Evolutionary conservation across 2,113 vertebrate species (phyloP), one percentile per base, ranked within the genome.

Genomic region (Chaetorhynchus papuensis): DNA sequence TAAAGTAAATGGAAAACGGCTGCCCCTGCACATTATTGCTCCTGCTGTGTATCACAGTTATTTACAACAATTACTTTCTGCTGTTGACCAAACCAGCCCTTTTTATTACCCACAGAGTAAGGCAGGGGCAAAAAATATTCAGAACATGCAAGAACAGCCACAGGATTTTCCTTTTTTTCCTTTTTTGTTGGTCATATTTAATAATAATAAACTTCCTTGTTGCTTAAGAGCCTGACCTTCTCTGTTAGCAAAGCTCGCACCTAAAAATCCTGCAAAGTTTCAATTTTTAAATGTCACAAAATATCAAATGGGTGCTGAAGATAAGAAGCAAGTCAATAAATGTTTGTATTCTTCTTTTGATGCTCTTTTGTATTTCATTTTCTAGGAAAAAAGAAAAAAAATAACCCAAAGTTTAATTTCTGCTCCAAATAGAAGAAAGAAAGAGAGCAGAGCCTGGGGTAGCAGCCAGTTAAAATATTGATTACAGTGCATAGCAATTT

Each of bases 251-350:
- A 83, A 93, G 94, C 90, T 95, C 18, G 5, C 61, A 80, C 82
- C 81, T 87, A 93, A 90, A 96, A 96, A 93, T 76, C 39, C 69
- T 94, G 85, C 91, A 89, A 97, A 95, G 90, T 97, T 96, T 89
- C 93, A 89, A 93, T 85, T 93, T 93, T 91, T 94, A 97, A 97
- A 97, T 97, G 94, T 97, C 97, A 97, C 41, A 95, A 97, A 97
- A 97, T 98, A 97, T 93, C 91, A 97, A 87, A 77, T 95, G 57
- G 92, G 82, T 93, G 95, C 92, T 63, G 81, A 90, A 96, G 81
- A 97, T 74, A 90, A 97, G 80, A 82, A 95, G 65, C 41, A n/a
- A 97, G 70, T 96, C 91, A 97, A 94, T 97, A 93, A 87, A 93
- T 96, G 90, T 97, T 96, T 97, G 53, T 95, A 89, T 96, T 95